Percentiles rank a stretch among this genome's conserved stretches.
Evolutionary conservation across 2,797 vertebrate species (phyloP).

Genomic region (Cryptoprocta ferox): DNA sequence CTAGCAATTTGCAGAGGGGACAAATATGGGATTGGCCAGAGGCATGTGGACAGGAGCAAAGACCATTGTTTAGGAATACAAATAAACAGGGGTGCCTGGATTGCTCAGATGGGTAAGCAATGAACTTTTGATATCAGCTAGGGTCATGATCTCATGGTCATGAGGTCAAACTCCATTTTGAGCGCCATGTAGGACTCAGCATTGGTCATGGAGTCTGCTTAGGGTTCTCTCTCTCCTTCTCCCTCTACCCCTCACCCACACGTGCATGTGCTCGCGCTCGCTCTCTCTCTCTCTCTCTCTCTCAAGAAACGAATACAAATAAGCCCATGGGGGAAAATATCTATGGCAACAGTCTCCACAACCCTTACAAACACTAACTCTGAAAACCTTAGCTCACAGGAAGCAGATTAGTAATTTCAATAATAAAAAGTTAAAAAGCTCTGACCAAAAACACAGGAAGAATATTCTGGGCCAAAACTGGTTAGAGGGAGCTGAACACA

Average conservation of each 20-base stretch:
- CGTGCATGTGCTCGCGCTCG: too few species aligned
- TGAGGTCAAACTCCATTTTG: too few species aligned
- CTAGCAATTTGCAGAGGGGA: not conserved
- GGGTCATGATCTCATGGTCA: too few species aligned
- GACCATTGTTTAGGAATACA: not conserved
- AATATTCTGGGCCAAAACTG: not conserved
- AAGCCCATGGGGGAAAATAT: not conserved
- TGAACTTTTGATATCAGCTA: too few species aligned
- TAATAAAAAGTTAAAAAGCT: not conserved
- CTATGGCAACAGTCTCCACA: not conserved
- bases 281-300: too few species aligned
- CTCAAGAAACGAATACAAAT: not conserved
- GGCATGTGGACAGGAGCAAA: not conserved
- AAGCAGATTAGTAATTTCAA: not conserved
- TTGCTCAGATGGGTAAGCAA: too few species aligned
- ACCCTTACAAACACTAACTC: not conserved
- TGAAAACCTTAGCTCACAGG: not conserved
- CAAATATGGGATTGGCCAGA: not conserved
- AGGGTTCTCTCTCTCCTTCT: too few species aligned
- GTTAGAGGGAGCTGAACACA: not conserved
- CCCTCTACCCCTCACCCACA: too few species aligned
- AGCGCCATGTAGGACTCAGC: too few species aligned
- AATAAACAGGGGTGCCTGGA: not conserved
- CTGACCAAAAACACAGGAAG: not conserved
- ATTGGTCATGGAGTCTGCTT: too few species aligned